Conservation (phyloP, 2,888 invertebrate species). For the Strigamia maritima region DNA sequence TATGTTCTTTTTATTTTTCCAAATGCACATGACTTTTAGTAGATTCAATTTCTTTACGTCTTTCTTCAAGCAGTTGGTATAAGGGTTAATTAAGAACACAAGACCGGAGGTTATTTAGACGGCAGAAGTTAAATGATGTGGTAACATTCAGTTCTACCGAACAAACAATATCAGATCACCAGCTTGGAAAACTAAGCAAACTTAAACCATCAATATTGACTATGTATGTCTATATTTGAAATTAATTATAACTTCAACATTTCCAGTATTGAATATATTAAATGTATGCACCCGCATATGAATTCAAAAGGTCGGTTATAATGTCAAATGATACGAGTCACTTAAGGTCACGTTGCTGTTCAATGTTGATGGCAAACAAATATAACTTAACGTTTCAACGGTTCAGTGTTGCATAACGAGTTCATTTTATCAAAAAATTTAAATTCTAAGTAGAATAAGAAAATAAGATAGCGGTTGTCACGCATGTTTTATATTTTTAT, state of each 20-base stretch:
- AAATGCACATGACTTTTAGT: background rate
- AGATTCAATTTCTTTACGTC: background rate
- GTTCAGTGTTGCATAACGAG: background rate
- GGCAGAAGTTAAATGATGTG: background rate
- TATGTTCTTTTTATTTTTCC: background rate
- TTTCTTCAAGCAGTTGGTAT: background rate
- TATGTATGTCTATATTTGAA: too few species aligned
- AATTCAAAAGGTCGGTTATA: background rate
- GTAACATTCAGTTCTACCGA: background rate
- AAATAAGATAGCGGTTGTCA: background rate
- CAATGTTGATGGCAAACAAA: background rate
- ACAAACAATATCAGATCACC: background rate
- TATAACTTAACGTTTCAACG: background rate
- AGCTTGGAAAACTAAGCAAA: background rate
- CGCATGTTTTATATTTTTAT: background rate
- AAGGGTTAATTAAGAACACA: background rate
- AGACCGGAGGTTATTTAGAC: background rate
- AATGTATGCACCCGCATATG: background rate
- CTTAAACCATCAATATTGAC: too few species aligned
- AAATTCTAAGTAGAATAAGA: background rate
- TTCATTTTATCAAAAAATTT: background rate
- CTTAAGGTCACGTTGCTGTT: background rate
- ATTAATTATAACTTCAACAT: too few species aligned
- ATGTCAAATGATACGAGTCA: background rate
- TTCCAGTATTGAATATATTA: too few species aligned